Evolutionary conservation across 2,113 vertebrate species (phyloP).

Genomic region (Trachemys scripta): DNA sequence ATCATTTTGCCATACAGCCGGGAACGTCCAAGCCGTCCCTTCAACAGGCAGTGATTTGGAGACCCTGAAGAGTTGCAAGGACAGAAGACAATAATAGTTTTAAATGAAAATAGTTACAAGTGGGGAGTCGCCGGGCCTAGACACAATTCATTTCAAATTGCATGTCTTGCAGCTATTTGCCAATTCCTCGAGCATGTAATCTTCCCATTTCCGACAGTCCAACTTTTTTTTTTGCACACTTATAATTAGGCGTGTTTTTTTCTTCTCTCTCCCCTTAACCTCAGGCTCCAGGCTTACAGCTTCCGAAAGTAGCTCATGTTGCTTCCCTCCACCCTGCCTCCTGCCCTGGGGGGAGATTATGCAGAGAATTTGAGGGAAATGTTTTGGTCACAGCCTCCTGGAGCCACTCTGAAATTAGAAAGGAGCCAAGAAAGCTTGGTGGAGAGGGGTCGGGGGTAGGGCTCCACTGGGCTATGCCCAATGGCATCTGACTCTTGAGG

Average conservation of each 20-base stretch:
- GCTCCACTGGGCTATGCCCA: neutral
- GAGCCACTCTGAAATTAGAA: neutral
- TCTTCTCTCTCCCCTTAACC: slow-evolving; percentile 44
- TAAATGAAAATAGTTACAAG: slow-evolving; percentile 13
- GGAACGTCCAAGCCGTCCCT: neutral
- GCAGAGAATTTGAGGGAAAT: neutral
- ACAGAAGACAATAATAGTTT: neutral
- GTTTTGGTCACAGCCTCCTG: neutral
- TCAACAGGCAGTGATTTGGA: neutral
- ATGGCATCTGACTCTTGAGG: neutral
- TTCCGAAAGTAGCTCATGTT: slow-evolving; percentile 41
- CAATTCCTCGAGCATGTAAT: slow-evolving; percentile 58
- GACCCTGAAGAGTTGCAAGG: neutral
- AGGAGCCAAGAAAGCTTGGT: neutral
- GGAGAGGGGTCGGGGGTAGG: neutral
- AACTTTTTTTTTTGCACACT: slow-evolving; percentile 54
- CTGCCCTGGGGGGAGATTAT: neutral
- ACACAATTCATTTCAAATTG: slow-evolving; percentile 44
- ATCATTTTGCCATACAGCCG: accelerated
- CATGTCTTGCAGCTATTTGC: slow-evolving; percentile 21
- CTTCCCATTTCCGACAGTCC: slow-evolving; percentile 58
- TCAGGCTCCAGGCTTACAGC: slow-evolving; percentile 70
- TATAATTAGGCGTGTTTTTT: slow-evolving; percentile 63
- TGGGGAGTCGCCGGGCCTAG: neutral
- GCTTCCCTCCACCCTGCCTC: neutral